Base-by-base conservation (phyloP, 2,797 vertebrate genomes). In the Coilia nasus region DNA sequence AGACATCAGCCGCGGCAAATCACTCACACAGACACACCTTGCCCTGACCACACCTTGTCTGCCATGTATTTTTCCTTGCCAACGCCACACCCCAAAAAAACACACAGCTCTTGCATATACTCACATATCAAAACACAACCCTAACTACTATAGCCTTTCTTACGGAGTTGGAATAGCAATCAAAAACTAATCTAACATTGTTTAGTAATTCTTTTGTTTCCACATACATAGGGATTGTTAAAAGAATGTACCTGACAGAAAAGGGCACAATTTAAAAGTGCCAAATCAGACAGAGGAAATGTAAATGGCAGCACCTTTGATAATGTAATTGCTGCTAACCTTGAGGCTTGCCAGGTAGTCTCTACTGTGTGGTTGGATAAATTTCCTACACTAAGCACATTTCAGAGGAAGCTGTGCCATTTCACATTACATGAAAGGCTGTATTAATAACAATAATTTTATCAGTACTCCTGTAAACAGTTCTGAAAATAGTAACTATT, bases 1-100 rank as follows among this genome's bases (percentile, higher is more conserved):
- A 44, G 1, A 44, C 71, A 44, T 35, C n/a, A 75, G 56, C 54
- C n/a, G 7, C 21, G 28, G 35, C 23, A 25, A 28, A 12, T 35
- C 85, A 86, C 75, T 87, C 87, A 87, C 82, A 23, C 85, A 83
- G 60, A 85, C 82, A 87, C 67, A 90, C 90, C 46, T 6, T 35
- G 83, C 31, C 44, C 9, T 46, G 82, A 75, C 59, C 86, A 88
- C 84, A 86, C 89, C 89, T 84, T 88, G 88, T 84, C 81, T 83
- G 85, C 83, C 57, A 83, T 64, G 84, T 80, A 85, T 83, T 41
- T 35, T 62, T 15, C 83, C 56, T 0, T 86, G 88, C 81, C 90
- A 87, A 83, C 87, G 6, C 90, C 92, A 88, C 92, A 91, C 92
- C 91, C 83, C 90, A 64, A 85, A 86, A 57, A 85, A 89, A 89